Conservation (phyloP, 1,140 invertebrate genomes). For the Bombyx mori region DNA sequence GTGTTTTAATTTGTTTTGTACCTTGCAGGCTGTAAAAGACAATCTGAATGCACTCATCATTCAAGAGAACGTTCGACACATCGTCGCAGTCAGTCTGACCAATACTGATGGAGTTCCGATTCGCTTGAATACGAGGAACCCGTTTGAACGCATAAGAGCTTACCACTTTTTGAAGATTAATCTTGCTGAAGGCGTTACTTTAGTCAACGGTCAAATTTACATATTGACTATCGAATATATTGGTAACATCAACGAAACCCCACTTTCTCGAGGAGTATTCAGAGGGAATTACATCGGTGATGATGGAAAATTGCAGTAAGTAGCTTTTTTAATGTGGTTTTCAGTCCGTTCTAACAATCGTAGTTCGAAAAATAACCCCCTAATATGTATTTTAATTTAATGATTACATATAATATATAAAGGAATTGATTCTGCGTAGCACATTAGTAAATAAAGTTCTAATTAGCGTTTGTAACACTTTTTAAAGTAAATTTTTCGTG, state of each 20-base stretch:
- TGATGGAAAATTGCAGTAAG: slow-evolving; percentile 45
- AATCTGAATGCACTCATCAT: slow-evolving; percentile 29
- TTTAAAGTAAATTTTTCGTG: too few relatives aligned
- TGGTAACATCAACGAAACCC: slow-evolving; percentile 62
- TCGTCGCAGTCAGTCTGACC: slow-evolving; percentile 30
- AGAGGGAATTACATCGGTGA: slow-evolving; percentile 47
- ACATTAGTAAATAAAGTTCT: too few relatives aligned
- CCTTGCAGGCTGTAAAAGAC: slow-evolving; percentile 35
- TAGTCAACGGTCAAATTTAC: slow-evolving; percentile 31
- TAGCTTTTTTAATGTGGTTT: slow-evolving; percentile 2
- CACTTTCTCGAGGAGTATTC: slow-evolving; percentile 51
- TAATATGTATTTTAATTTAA: too few relatives aligned
- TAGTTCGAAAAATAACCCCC: too few relatives aligned
- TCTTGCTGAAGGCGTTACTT: slow-evolving; percentile 29
- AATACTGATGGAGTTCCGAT: slow-evolving; percentile 18
- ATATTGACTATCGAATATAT: slow-evolving; percentile 35
- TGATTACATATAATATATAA: too few relatives aligned
- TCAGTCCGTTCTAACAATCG: not conserved
- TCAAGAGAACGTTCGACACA: slow-evolving; percentile 53
- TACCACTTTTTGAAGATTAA: slow-evolving; percentile 51
- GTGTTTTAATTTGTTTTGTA: too few relatives aligned
- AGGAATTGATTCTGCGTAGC: too few relatives aligned
- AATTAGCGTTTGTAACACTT: too few relatives aligned
- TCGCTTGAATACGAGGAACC: slow-evolving; percentile 17
- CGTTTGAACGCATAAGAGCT: slow-evolving; percentile 36